Conservation (phyloP, 2,888 invertebrate species). For the Amphipyra berbera region DNA sequence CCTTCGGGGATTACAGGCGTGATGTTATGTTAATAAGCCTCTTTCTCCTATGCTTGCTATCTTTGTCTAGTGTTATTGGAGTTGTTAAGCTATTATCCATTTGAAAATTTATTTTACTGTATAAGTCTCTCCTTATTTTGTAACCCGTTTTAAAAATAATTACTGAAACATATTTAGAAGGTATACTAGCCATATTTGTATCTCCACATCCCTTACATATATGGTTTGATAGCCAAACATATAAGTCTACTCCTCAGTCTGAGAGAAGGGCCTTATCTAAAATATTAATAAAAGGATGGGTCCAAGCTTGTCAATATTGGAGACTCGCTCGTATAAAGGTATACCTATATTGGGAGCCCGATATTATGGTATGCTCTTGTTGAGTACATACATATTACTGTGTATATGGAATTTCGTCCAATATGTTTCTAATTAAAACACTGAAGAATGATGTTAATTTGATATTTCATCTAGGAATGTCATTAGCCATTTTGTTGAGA, state of each 20-base stretch:
- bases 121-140: too few species aligned
- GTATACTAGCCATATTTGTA: too few species aligned
- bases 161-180: too few species aligned
- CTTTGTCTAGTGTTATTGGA: too few species aligned
- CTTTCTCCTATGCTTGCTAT: too few species aligned
- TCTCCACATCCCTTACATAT: not conserved
- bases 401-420: not conserved
- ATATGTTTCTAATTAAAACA: conserved; percentile 4
- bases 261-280: conserved; percentile 13
- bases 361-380: conserved; percentile 7
- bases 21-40: too few species aligned
- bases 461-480: too few species aligned
- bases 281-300: conserved; percentile 43
- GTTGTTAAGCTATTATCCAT: too few species aligned
- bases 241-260: not conserved
- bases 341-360: not conserved
- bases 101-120: too few species aligned
- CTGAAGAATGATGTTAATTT: not conserved
- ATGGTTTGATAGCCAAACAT: not conserved
- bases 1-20: too few species aligned
- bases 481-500: too few species aligned
- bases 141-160: too few species aligned
- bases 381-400: conserved; percentile 26
- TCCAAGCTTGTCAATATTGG: conserved; percentile 6
- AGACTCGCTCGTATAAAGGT: conserved; percentile 2